A percentile compares a stretch with the other conserved stretches of the same genome.
Evolutionary conservation across 2,113 vertebrate genomes (phyloP).

Genomic region (Eurystomus gularis): DNA sequence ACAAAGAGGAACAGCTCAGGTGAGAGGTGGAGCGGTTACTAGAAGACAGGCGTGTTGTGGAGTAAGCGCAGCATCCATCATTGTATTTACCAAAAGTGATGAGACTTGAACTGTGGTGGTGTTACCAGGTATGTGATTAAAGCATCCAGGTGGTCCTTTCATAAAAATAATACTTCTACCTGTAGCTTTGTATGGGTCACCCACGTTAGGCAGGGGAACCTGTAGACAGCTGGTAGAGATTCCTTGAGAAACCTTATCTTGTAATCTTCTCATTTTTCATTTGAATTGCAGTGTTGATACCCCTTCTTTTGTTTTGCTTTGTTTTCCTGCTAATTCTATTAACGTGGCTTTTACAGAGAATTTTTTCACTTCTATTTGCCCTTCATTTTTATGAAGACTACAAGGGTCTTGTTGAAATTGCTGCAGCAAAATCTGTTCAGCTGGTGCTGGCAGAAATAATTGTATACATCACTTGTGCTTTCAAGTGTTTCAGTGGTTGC

Average conservation of each 20-base stretch:
- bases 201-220: neutral
- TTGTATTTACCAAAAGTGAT: neutral
- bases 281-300: neutral
- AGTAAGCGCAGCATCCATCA: neutral
- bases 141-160: neutral
- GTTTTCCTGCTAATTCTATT: neutral
- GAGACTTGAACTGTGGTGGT: neutral
- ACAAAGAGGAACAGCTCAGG: neutral
- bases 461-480: neutral
- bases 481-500: neutral
- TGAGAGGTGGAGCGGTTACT: neutral
- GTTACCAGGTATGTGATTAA: neutral
- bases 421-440: neutral
- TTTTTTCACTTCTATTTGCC: neutral
- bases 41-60: neutral
- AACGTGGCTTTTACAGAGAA: neutral
- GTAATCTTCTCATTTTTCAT: neutral
- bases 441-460: slow-evolving; percentile 18
- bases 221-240: neutral
- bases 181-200: neutral
- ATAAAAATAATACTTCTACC: neutral
- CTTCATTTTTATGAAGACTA: neutral
- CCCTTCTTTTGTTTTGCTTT: neutral
- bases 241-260: neutral
- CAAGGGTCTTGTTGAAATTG: neutral